Base-by-base conservation (phyloP, 2,888 invertebrate genomes). In the Drosophila stalkeri region DNA sequence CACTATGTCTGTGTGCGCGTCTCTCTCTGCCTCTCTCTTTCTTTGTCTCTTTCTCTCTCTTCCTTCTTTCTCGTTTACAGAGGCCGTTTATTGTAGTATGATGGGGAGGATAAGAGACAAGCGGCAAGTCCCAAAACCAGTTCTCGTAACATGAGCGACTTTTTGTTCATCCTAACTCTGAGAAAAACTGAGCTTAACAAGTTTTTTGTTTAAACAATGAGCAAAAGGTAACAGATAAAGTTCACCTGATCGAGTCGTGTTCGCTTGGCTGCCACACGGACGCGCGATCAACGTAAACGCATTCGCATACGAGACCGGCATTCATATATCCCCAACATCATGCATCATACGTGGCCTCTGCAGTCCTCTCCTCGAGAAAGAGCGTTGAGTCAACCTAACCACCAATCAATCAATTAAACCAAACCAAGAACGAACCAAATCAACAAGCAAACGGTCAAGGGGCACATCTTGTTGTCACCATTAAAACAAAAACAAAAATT, bases 51-150 rank as follows among this genome's bases (percentile, higher is more conserved):
- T 86, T 86, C 93, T 94, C 93, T 93, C 93, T 93, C 92, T 94
- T 82, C 81, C 86, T 89, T 89, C 84, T 88, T 86, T 93, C 92
- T 90, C 89, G 82, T 91, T 92, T 96, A 96, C 96, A 96, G 96
- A 96, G 96, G 96, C 96, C 96, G 96, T 96, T 96, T 90, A 92
- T 92, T 91, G 92, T 92, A 96, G 92, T 91, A 96, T 95, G 95
- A 95, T 93, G 92, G 93, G 93, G 93, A 92, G 92, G 92, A 93
- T 93, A 93, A 90, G 83, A 70, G 82, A 86, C 64, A 78, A 80
- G 67, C 82, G 63, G 76, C 77, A 86, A 86, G 71, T 81, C 62
- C 80, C 69, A 79, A 75, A 72, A 61, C 80, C 82, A 52, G 71
- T 75, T 84, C 89, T 84, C 83, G 87, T 81, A 83, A 83, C 89